Percentiles rank a stretch among this genome's conserved stretches.
These are phyloP conservation scores for Epinephelus fuscoguttatus DNA, from an alignment of 2,113 vertebrate genomes.

Conservation along the genomic window DNA sequence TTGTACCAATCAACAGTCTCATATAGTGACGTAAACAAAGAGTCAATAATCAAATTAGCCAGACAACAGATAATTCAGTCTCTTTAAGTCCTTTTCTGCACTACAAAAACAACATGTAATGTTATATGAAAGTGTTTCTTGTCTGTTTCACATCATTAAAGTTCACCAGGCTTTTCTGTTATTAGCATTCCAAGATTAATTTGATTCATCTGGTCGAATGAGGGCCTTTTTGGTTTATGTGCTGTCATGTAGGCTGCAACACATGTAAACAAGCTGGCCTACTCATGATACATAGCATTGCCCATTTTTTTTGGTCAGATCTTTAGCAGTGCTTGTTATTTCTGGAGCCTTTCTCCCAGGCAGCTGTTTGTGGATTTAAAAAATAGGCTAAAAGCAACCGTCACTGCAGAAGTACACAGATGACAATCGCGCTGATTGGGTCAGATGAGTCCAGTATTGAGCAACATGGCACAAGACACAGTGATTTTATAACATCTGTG, in stretches of 20 bases:
- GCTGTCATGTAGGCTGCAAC: not conserved
- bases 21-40: not conserved
- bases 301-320: not conserved
- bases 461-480: conserved; percentile 27
- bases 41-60: not conserved
- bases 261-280: not conserved
- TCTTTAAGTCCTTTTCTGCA: not conserved
- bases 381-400: not conserved
- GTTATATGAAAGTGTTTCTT: not conserved
- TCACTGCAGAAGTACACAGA: not conserved
- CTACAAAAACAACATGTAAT: not conserved
- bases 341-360: not conserved
- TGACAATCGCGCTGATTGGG: not conserved
- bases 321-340: not conserved
- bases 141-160: not conserved
- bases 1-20: not conserved
- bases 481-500: conserved; percentile 11
- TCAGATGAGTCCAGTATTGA: conserved; percentile 25
- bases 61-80: not conserved
- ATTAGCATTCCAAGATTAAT: not conserved
- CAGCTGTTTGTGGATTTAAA: not conserved
- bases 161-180: not conserved
- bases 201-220: not conserved
- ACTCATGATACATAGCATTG: not conserved
- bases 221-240: not conserved